Percentiles rank a stretch among this genome's conserved stretches.
Conservation (phyloP, 2,113 vertebrate genomes). For the Eublepharis macularius region DNA sequence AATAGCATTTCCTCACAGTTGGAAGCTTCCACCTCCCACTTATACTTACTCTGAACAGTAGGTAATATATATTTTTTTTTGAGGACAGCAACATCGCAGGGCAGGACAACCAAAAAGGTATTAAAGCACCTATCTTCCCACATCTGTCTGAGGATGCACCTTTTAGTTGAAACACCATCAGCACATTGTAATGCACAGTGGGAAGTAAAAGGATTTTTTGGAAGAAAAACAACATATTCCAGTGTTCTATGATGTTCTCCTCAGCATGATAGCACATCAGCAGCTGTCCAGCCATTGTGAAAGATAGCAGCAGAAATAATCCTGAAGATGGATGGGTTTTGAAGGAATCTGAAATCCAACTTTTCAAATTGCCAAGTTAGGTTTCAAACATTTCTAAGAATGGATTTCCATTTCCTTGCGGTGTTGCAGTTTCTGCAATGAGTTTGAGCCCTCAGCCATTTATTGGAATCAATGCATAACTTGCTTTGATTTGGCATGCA, state of each 20-base stretch:
- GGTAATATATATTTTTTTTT: slow-evolving; percentile 25
- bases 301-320: slow-evolving; percentile 14
- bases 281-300: slow-evolving; percentile 6
- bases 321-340: not conserved
- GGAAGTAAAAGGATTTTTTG: slow-evolving; percentile 4
- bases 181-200: slow-evolving; percentile 14
- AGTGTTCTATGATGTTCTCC: slow-evolving; percentile 15
- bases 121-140: slow-evolving; percentile 17
- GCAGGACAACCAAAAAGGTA: slow-evolving; percentile 1
- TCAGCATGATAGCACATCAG: slow-evolving; percentile 15
- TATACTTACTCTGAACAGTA: slow-evolving; percentile 23
- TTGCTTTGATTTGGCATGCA: not conserved
- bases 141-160: slow-evolving; percentile 12
- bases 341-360: not conserved
- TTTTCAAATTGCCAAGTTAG: not conserved
- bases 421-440: not conserved
- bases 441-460: not conserved
- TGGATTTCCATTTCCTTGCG: not conserved
- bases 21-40: slow-evolving; percentile 11
- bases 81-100: not conserved
- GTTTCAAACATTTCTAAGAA: not conserved
- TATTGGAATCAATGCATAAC: not conserved
- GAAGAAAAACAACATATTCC: slow-evolving; percentile 8
- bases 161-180: slow-evolving; percentile 22
- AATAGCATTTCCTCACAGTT: slow-evolving; percentile 14